These are phyloP conservation scores for Tetragonisca angustula DNA, from an alignment of 2,888 invertebrate species.

Conservation along the genomic window DNA sequence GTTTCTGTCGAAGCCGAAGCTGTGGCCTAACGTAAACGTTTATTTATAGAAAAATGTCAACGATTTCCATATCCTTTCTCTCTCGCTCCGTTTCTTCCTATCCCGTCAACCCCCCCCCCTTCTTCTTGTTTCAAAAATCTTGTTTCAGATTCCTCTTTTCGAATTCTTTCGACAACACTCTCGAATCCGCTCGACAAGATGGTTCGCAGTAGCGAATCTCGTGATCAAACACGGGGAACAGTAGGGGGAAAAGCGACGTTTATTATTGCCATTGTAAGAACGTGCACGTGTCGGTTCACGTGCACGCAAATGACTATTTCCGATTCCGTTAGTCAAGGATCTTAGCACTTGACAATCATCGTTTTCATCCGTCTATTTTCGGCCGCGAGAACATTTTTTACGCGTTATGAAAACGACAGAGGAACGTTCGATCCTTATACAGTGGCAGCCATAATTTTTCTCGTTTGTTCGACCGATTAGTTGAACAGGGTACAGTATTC, in stretches of 20 bases:
- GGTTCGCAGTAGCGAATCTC: not conserved
- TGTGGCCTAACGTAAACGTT: constrained; percentile 15
- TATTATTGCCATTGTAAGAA: not conserved
- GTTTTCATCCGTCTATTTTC: not conserved
- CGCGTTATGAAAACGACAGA: not conserved
- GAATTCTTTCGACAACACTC: not conserved
- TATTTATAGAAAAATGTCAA: constrained; percentile 40
- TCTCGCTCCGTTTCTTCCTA: not conserved
- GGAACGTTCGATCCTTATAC: not conserved
- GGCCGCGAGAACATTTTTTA: not conserved
- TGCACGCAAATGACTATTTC: not conserved
- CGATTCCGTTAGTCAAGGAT: not conserved
- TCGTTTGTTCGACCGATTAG: not conserved
- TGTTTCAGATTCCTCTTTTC: not conserved
- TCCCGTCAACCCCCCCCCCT: too few relatives aligned
- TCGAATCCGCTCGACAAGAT: not conserved
- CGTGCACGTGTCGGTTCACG: not conserved
- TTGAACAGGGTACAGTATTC: not conserved
- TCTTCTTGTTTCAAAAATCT: too few relatives aligned
- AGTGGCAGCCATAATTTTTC: not conserved
- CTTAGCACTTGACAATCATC: not conserved
- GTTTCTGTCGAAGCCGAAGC: not conserved
- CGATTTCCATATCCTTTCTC: constrained; percentile 12
- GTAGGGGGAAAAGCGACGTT: not conserved
- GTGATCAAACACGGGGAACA: not conserved